Evolutionary conservation across 2,888 invertebrate genomes (phyloP).

Genomic region (Caenorhabditis sp.): DNA sequence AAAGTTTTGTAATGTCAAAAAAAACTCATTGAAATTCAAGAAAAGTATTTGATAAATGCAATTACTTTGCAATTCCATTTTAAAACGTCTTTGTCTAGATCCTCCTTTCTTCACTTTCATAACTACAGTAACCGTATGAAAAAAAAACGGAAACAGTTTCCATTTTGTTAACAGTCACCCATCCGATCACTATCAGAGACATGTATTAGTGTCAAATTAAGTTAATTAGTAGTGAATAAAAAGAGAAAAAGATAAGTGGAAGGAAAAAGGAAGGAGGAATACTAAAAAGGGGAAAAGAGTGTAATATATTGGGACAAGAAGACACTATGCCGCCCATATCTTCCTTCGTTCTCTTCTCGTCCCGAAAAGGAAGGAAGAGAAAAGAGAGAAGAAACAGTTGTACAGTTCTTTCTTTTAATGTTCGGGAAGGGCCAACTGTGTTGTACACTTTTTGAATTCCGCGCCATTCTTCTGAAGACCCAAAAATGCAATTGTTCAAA

Average conservation of each 20-base stretch:
- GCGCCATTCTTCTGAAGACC: not conserved
- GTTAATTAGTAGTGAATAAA: constrained; percentile 44
- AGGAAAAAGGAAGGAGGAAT: constrained; percentile 24
- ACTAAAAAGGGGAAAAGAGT: constrained; percentile 44
- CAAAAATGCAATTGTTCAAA: constrained; percentile 44
- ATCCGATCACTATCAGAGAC: constrained; percentile 2
- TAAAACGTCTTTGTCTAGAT: not conserved
- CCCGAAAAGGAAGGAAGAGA: constrained; percentile 32
- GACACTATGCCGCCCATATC: constrained; percentile 25
- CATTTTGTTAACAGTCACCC: constrained; percentile 1
- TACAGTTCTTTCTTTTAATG: constrained; percentile 45
- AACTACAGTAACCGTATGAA: not conserved
- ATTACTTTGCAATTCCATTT: constrained; percentile 28
- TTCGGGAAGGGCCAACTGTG: not conserved
- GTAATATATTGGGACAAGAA: constrained; percentile 41
- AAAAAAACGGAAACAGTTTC: constrained; percentile 32
- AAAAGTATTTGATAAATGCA: constrained; percentile 24
- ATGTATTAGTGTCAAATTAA: constrained; percentile 53
- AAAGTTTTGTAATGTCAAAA: not conserved
- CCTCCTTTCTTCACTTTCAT: not conserved
- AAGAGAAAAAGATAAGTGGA: constrained; percentile 21
- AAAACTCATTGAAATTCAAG: constrained; percentile 21
- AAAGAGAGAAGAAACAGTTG: constrained; percentile 20
- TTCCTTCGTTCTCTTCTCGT: constrained; percentile 31
- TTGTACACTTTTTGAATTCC: constrained; percentile 15